Percentiles rank a stretch among this genome's conserved stretches.
These are phyloP conservation scores for Vulpes ferrilata DNA, from an alignment of 2,113 vertebrate species.

Conservation along the genomic window DNA sequence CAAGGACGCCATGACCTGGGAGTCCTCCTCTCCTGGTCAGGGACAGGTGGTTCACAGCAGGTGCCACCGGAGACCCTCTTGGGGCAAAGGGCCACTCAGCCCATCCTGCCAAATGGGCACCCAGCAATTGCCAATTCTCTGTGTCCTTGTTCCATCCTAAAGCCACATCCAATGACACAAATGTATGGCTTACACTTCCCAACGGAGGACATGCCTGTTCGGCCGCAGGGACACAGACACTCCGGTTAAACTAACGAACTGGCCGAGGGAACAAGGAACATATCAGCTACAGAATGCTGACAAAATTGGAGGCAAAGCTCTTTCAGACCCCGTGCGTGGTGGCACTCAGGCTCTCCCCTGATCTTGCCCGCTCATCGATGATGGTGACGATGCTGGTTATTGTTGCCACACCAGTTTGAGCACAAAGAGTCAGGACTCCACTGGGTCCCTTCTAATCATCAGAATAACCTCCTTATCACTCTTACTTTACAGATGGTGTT, in stretches of 20 bases:
- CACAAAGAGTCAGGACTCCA: neutral
- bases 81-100: neutral
- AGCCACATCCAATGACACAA: neutral
- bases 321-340: accelerated
- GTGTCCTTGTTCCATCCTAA: neutral
- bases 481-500: neutral
- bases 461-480: too few relatives aligned
- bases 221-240: neutral
- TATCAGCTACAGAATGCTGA: accelerated
- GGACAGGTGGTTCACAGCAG: neutral
- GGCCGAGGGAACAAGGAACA: accelerated
- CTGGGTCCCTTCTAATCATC: too few relatives aligned
- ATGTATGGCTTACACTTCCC: too few relatives aligned
- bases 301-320: neutral
- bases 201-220: neutral
- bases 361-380: accelerated
- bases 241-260: accelerated
- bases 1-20: neutral
- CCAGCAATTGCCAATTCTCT: accelerated
- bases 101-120: neutral
- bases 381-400: accelerated
- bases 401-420: accelerated
- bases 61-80: accelerated
- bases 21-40: neutral
- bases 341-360: neutral